Base-by-base conservation (phyloP, 2,113 vertebrate species). In the Bombycilla garrulus region DNA sequence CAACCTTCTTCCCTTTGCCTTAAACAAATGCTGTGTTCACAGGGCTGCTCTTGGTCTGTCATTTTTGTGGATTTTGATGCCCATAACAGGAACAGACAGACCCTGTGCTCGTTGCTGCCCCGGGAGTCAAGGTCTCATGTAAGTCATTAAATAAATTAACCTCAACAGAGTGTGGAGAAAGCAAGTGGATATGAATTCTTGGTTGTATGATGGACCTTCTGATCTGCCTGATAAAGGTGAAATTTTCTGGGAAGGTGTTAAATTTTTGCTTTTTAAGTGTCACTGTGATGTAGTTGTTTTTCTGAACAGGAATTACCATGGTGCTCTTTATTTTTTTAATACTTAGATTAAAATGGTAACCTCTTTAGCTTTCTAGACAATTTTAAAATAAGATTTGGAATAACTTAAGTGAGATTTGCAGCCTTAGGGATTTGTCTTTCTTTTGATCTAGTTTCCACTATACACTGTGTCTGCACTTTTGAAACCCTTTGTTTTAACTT, bases 31-130 rank as follows among this genome's bases (percentile, higher is more conserved):
- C 91, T 96, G 89, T 86, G 25, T 92, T 97, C 93, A 17, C 97
- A 99, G 99, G 99, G 99, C 87, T 99, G 99, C 94, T 99, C 99
- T 2, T 99, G 99, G 99, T 99, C 99, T 28, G 99, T 99, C 91
- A 99, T 99, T 97, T 99, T 99, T 96, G 99, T 99, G 98, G 99
- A 99, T 97, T 98, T 99, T 22, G 99, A 99, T 78, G 99, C 99
- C 91, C 99, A 99, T 95, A 99, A 99, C 97, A 98, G 99, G 77
- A 99, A 99, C 97, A 97, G 99, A 45, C 99, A 99, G 94, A 99
- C 99, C 5, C 96, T 99, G 64, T 99, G 98, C 82, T 99, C 99
- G 3, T 90, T 99, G 71, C 98, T 99, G 51, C 99, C 99, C 48
- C 97, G 99, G 84, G 99, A 99, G 97, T 99, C 99, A 47, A 97